These are phyloP conservation scores for Cheiracanthium punctorium DNA, from an alignment of 2,888 invertebrate species.

Conservation along the genomic window DNA sequence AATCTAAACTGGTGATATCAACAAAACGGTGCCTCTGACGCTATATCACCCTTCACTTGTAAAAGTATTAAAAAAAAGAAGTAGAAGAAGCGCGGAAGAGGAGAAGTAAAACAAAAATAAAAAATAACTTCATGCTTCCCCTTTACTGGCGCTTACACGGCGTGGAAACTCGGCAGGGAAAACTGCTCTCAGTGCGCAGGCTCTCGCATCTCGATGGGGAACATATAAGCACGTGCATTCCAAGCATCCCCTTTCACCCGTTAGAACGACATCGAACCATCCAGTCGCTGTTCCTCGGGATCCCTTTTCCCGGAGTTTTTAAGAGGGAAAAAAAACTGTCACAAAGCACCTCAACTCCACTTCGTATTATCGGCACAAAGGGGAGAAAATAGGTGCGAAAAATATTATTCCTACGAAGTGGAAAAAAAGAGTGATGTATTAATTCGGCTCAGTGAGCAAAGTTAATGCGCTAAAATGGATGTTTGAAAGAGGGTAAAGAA, in stretches of 20 bases:
- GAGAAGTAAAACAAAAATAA: neutral
- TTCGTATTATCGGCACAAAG: no score
- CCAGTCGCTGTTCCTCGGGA: conserved; percentile 25
- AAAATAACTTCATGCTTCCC: neutral
- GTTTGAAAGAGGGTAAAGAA: no score
- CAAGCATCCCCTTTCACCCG: conserved; percentile 53
- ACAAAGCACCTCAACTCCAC: neutral
- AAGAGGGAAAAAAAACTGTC: no score
- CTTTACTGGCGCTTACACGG: conserved; percentile 4
- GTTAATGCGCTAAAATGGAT: neutral
- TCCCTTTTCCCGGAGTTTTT: conserved; percentile 5
- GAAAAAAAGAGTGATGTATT: neutral
- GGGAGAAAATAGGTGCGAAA: neutral
- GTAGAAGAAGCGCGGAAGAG: no score
- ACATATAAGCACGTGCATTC: conserved; percentile 67
- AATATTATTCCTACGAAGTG: neutral
- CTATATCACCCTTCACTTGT: conserved; percentile 1
- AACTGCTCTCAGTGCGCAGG: conserved; percentile 35
- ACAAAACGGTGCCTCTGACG: neutral
- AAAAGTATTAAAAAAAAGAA: neutral
- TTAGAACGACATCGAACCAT: conserved; percentile 51
- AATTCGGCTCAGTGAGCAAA: neutral
- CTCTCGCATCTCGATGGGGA: conserved; percentile 34
- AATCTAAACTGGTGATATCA: neutral
- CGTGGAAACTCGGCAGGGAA: conserved; percentile 9